These are phyloP conservation scores for Scomberomorus guttatus DNA, from an alignment of 2,797 vertebrate species.

Conservation along the genomic window DNA sequence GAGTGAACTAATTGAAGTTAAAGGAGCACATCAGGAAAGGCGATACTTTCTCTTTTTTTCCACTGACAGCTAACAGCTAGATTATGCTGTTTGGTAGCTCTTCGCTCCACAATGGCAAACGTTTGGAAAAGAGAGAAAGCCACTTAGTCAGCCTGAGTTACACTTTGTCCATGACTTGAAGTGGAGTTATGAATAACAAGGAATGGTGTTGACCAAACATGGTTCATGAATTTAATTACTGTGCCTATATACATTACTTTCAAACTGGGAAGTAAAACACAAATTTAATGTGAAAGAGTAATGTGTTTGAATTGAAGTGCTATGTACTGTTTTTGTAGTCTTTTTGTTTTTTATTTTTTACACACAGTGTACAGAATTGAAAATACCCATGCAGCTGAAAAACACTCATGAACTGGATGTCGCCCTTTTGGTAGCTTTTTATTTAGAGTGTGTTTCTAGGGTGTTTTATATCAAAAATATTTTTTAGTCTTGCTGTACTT, in stretches of 20 bases:
- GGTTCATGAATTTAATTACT: conserved; percentile 75
- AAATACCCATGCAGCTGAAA: conserved; percentile 62
- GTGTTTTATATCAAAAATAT: conserved; percentile 87
- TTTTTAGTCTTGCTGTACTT: conserved; percentile 87
- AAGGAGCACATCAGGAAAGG: background rate
- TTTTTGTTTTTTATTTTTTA: conserved; percentile 66
- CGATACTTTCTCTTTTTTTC: background rate
- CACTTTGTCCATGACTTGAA: conserved; percentile 20
- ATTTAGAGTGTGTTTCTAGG: conserved; percentile 85
- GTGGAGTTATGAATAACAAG: conserved; percentile 51
- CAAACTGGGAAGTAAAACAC: conserved; percentile 77
- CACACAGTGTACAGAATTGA: conserved; percentile 82
- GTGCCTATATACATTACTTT: conserved; percentile 86
- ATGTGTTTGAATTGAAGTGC: conserved; percentile 86
- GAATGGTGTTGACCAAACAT: conserved; percentile 54
- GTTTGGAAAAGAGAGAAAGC: background rate
- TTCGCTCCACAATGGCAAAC: background rate
- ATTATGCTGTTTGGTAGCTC: conserved; percentile 21
- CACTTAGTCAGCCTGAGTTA: background rate
- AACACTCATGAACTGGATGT: conserved; percentile 81
- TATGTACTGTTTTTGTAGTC: conserved; percentile 86
- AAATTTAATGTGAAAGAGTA: conserved; percentile 82
- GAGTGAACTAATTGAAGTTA: conserved; percentile 20
- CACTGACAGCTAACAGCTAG: background rate
- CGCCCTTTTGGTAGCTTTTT: conserved; percentile 84